phyloP scores from a whole-genome alignment of 2,888 invertebrate species.

The Cephus sareptanus region DNA sequence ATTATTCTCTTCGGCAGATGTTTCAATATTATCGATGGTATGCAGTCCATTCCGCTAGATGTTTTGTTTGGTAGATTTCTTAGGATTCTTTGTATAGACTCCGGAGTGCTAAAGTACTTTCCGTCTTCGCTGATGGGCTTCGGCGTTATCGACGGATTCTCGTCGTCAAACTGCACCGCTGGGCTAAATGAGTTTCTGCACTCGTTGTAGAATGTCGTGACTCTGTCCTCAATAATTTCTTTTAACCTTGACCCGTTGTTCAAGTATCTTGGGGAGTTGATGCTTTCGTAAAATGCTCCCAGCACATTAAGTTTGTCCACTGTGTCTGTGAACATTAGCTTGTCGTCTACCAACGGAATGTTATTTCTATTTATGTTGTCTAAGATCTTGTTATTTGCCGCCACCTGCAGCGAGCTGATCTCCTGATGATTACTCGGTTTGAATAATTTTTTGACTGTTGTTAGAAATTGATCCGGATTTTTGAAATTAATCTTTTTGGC shows the following conservation, averaged over 20 bases:
- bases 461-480: slow-evolving; percentile 23
- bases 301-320: slow-evolving; percentile 20
- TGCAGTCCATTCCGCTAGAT: slow-evolving; percentile 20
- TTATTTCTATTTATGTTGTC: neutral
- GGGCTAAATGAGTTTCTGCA: neutral
- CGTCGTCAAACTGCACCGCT: neutral
- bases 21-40: slow-evolving; percentile 24
- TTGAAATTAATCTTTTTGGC: slow-evolving; percentile 18
- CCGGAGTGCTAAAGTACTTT: neutral
- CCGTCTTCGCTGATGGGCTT: neutral
- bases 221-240: neutral
- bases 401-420: neutral
- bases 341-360: neutral
- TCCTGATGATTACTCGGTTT: neutral
- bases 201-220: neutral
- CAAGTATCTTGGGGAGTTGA: slow-evolving; percentile 18
- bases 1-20: slow-evolving; percentile 16
- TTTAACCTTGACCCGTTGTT: slow-evolving; percentile 5
- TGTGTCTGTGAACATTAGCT: neutral
- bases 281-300: slow-evolving; percentile 23
- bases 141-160: neutral
- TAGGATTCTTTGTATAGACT: slow-evolving; percentile 6
- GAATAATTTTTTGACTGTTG: slow-evolving; percentile 21
- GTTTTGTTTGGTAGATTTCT: slow-evolving; percentile 25
- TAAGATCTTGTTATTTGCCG: neutral